phyloP scores from a whole-genome alignment of 2,113 vertebrate species.

The Megalops atlanticus region DNA sequence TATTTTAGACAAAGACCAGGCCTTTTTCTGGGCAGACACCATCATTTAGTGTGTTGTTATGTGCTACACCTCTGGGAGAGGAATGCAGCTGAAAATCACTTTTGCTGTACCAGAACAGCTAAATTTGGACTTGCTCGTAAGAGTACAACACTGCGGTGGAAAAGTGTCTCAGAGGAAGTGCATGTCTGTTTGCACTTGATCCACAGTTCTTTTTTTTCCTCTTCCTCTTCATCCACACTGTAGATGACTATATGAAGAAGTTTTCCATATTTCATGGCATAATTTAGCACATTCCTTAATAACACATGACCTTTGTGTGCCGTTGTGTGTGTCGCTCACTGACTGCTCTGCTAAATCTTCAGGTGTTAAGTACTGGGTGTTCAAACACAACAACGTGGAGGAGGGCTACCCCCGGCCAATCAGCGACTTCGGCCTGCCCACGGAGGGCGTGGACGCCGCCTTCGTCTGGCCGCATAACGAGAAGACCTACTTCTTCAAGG shows the following conservation, averaged over 20 bases:
- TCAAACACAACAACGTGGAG: conserved; percentile 91
- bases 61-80: too few relatives aligned
- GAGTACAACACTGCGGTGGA: not conserved
- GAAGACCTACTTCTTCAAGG: conserved; percentile 97
- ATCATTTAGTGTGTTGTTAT: too few relatives aligned
- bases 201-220: not conserved
- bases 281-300: too few relatives aligned
- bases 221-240: too few relatives aligned
- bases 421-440: conserved; percentile 86
- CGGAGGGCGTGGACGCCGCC: conserved; percentile 82
- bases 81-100: too few relatives aligned
- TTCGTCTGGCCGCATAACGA: conserved; percentile 90
- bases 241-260: too few relatives aligned
- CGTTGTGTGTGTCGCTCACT: not conserved
- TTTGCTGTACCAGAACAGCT: too few relatives aligned
- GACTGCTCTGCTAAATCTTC: conserved; percentile 29
- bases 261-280: too few relatives aligned
- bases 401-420: conserved; percentile 89
- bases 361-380: conserved; percentile 95
- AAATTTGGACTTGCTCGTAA: too few relatives aligned
- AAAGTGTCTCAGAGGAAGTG: not conserved
- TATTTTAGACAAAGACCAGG: too few relatives aligned
- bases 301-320: not conserved
- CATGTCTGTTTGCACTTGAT: not conserved
- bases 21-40: too few relatives aligned